Base-by-base conservation (phyloP, 53 echinoderm and acorn worm species). In the Echinarachnius parma region DNA sequence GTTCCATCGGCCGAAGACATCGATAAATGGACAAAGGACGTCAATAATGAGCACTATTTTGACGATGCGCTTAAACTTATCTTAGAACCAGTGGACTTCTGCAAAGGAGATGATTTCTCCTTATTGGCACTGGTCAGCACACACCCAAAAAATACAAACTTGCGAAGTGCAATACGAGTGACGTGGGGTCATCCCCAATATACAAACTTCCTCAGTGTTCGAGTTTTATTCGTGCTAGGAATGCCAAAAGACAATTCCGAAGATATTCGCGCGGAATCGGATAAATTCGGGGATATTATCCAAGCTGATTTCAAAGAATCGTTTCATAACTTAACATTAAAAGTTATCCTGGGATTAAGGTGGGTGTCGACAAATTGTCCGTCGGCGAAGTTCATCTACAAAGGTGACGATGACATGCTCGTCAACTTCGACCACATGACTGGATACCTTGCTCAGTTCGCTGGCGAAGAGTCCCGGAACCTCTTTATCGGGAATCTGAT, bases 341-440 rank as follows among this genome's bases (percentile, higher is more conserved):
- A 93, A 57, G 93, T 93, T 7, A 80, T 93, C 47, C 60, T 93
- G 0, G 93, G 93, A 21, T 71, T 89, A 21, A 62, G 66, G 11
- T 93, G 93, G 93, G 70, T 82, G 25, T 75, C 82, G 32, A 70
- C 23, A 31, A 56, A 76, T 33, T 93, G 93, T 48, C 63, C 77
- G 8, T 56, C 77, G 0, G 88, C 72, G 16, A 49, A 66, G 27
- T 93, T 81, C 34, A 29, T 93, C 42, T 93, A 93, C 61, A 93
- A 93, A 62, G 93, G 93, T 0, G 93, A 93, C 21, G 93, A 93
- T 47, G 93, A 93, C 69, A 93, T 93, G 93, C 71, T 93, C 46
- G 89, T 93, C 64, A 93, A 93, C 71, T 93, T 93, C 50, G 86
- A 80, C 44, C 79, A 61, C 35, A 82, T 89, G 48, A 70, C 69